Conservation (phyloP, 1,140 invertebrate genomes). For the Spodoptera litura region DNA sequence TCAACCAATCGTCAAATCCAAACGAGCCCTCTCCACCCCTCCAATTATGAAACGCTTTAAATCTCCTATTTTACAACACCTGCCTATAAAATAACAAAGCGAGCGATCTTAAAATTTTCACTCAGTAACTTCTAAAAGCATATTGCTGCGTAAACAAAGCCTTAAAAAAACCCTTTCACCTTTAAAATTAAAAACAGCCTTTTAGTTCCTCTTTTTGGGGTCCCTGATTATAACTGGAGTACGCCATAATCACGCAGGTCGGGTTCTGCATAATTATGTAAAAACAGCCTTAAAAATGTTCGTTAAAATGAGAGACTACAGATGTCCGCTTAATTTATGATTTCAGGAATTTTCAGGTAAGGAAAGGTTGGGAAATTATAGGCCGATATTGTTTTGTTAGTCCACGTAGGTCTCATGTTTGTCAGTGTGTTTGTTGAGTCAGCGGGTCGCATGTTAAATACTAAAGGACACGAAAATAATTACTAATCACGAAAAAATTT, state of each 20-base stretch:
- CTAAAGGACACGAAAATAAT: no score
- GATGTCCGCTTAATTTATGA: slow-evolving; percentile 40
- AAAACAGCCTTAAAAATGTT: slow-evolving; percentile 44
- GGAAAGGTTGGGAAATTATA: neutral
- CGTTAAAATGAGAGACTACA: slow-evolving; percentile 10
- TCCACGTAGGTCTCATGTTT: no score
- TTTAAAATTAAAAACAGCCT: slow-evolving; percentile 25
- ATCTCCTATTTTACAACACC: no score
- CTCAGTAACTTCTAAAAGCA: slow-evolving; percentile 22
- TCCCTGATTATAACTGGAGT: slow-evolving; percentile 36
- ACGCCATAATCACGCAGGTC: slow-evolving; percentile 30
- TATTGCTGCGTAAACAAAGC: slow-evolving; percentile 33
- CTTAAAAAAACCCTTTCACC: slow-evolving; percentile 36
- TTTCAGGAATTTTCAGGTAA: slow-evolving; percentile 22
- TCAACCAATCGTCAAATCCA: no score
- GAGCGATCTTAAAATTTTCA: neutral
- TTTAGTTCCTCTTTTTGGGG: slow-evolving; percentile 8
- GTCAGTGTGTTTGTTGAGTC: no score
- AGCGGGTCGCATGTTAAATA: no score
- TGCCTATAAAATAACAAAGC: neutral
- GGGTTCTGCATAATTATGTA: slow-evolving; percentile 47
- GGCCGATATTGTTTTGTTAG: no score
- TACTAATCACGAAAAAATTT: no score
- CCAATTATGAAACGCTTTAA: no score
- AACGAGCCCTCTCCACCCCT: no score